Evolutionary conservation across 2,888 invertebrate species (phyloP), one percentile per base, ranked within the genome.

Genomic region (Romanomermis culicivorax): DNA sequence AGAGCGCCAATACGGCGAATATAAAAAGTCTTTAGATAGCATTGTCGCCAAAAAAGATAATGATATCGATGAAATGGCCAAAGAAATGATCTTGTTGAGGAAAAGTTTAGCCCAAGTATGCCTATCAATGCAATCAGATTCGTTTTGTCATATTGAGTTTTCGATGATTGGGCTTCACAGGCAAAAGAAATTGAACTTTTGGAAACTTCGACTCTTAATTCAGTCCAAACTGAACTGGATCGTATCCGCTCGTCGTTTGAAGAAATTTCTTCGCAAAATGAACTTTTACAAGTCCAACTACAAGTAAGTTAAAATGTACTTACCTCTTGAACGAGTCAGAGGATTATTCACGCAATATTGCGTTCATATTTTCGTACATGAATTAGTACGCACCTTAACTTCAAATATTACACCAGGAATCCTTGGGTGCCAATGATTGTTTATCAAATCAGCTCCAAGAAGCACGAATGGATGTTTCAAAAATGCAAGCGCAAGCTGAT

Each of bases 1-100:
- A 58, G 70, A 70, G 56, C 58, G 57, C 1, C 55, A 66, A n/a
- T 68, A 65, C 57, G 61, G 60, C 57, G 68, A 68, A 54, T 61
- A 58, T 52, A 65, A 61, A 66, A 65, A 58, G 59, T 54, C 56
- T 2, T 25, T 56, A 50, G 56, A 56, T 26, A 23, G 25, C 23
- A 25, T 56, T 23, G 29, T 17, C 7, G 30, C 4, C 2, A 55
- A 53, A 27, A 54, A 55, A 29, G 55, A 54, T 20, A 36, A 29
- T 20, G 55, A 54, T 25, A 30, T 55, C 3, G 17, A 11, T 2
- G 23, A 4, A 4, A 3, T 53, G 3, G 27, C 36, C 4, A 26
- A 30, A 17, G 24, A 52, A 14, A 4, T 26, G 43, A 20, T 23
- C 20, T 2, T n/a, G 11, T 23, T 52, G 24, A 42, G 23, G 25